These are phyloP conservation scores for Pachypanchax playfairii DNA, from an alignment of 2,113 vertebrate species.

Conservation along the genomic window DNA sequence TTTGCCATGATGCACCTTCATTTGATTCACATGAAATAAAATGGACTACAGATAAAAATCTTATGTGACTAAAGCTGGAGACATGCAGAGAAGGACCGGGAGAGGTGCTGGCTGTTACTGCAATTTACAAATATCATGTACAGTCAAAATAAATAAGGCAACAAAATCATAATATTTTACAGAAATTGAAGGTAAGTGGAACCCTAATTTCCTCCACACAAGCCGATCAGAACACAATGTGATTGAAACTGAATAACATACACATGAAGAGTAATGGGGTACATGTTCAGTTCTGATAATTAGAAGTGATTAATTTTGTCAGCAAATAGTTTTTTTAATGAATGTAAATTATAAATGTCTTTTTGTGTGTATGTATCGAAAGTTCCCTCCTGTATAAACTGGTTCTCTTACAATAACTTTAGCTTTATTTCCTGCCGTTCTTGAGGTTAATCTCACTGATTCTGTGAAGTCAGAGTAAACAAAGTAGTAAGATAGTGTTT, in stretches of 20 bases:
- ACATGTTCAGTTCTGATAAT: not conserved
- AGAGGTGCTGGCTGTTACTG: too few species aligned
- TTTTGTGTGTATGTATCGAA: too few species aligned
- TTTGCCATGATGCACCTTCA: not conserved
- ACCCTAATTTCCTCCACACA: too few species aligned
- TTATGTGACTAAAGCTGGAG: not conserved
- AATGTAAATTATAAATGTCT: too few species aligned
- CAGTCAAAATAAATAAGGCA: not conserved
- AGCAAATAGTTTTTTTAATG: too few species aligned
- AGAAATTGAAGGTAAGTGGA: too few species aligned
- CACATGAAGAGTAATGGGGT: not conserved
- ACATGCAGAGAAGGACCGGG: not conserved
- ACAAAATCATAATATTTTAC: conserved; percentile 1
- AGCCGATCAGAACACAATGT: conserved; percentile 2
- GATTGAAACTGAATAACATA: not conserved
- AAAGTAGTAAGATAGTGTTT: conserved; percentile 12
- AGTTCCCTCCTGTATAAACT: too few species aligned
- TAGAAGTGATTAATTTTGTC: too few species aligned
- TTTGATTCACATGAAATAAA: not conserved
- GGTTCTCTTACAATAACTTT: too few species aligned
- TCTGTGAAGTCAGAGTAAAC: conserved; percentile 1
- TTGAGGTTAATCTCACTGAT: not conserved
- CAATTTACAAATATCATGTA: not conserved
- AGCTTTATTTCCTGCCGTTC: too few species aligned
- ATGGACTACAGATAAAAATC: too few species aligned